phyloP scores from a whole-genome alignment of 2,797 vertebrate species.

The Natrix natrix region DNA sequence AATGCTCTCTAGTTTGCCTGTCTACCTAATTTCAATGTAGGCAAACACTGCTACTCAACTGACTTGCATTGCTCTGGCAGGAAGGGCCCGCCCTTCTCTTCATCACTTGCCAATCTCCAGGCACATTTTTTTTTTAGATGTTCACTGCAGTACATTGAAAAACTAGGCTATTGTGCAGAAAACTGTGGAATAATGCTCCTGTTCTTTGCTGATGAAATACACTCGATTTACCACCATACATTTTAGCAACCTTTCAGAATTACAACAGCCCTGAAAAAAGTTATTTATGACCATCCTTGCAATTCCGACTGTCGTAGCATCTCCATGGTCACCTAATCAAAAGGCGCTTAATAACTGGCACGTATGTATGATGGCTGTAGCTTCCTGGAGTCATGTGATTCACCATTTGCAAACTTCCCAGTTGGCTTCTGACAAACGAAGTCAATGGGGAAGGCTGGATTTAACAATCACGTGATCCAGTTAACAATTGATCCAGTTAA shows the following conservation, averaged over 20 bases:
- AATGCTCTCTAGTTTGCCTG: not conserved
- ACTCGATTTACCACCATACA: not conserved
- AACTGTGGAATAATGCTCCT: not conserved
- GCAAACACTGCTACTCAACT: not conserved
- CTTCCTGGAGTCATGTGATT: not conserved
- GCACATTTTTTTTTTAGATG: not conserved
- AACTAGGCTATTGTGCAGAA: not conserved
- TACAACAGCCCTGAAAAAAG: not conserved
- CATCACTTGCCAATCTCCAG: not conserved
- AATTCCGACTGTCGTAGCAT: not conserved
- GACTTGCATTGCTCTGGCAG: not conserved
- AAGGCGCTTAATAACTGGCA: not conserved
- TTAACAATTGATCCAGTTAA: not conserved
- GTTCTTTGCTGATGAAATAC: not conserved
- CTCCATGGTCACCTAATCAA: not conserved
- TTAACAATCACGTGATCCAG: not conserved
- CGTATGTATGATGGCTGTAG: not conserved
- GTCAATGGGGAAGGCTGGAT: not conserved
- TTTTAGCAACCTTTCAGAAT: not conserved
- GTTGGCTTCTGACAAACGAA: not conserved
- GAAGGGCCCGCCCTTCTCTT: not conserved
- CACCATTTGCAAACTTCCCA: not conserved
- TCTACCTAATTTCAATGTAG: not conserved
- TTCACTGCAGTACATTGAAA: not conserved
- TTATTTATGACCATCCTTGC: not conserved